A percentile compares a stretch with the other conserved stretches of the same genome.
phyloP scores from a whole-genome alignment of 35 echinoderm and acorn worm species.

The Ophiothrix spiculata region DNA sequence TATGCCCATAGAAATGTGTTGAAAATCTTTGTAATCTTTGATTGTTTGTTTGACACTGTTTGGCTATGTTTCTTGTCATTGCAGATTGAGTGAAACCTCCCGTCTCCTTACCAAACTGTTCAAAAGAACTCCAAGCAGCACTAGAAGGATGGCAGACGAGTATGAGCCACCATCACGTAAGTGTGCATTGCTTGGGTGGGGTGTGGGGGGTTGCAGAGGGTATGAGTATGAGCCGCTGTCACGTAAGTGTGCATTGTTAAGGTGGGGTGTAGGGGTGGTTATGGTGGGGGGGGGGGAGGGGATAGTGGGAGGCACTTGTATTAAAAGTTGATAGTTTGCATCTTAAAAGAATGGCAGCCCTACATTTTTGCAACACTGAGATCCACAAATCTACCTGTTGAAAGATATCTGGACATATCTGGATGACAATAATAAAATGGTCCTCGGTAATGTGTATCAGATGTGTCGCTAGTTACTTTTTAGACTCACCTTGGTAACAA shows the following conservation, averaged over 20 bases:
- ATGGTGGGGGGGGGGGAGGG: neutral
- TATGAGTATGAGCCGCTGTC: neutral
- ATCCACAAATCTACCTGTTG: too few relatives aligned
- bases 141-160: conserved; percentile 46
- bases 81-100: conserved; percentile 91
- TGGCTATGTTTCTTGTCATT: conserved; percentile 53
- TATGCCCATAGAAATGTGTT: too few relatives aligned
- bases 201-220: neutral
- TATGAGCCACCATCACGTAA: conserved; percentile 68
- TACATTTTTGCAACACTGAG: too few relatives aligned
- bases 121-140: conserved; percentile 43
- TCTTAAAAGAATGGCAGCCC: neutral
- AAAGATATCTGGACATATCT: too few relatives aligned
- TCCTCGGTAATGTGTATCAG: too few relatives aligned
- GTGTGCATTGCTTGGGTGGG: neutral
- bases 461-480: too few relatives aligned
- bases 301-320: neutral
- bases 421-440: too few relatives aligned
- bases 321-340: neutral
- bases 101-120: conserved; percentile 75
- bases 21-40: too few relatives aligned
- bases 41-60: conserved; percentile 12
- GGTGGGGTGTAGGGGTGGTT: neutral
- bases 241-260: neutral
- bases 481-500: too few relatives aligned